phyloP scores from a whole-genome alignment of 92 coral and sea anemone genomes.

The Siderastrea siderea region DNA sequence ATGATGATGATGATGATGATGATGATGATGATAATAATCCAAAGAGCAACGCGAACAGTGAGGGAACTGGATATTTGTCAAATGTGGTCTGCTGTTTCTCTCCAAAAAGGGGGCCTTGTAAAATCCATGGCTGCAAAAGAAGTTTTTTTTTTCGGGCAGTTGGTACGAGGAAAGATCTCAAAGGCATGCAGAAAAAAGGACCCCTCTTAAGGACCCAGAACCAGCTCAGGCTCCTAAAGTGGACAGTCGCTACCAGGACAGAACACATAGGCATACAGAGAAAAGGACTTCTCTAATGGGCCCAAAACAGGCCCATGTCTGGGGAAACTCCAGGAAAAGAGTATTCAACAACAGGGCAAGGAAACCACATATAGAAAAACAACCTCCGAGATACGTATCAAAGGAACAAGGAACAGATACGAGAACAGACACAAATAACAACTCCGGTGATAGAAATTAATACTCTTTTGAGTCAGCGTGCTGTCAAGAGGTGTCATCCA shows the following conservation, averaged over 20 bases:
- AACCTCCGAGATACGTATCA: neutral
- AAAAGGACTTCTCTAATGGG: neutral
- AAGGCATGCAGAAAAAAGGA: too few relatives aligned
- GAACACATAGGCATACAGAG: slow-evolving; percentile 3
- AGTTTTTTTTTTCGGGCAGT: slow-evolving; percentile 13
- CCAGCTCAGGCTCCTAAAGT: too few relatives aligned
- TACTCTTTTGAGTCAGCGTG: neutral
- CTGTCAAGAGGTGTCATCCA: too few relatives aligned
- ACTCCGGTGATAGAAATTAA: neutral
- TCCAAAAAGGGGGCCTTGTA: slow-evolving; percentile 47
- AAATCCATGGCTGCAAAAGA: slow-evolving; percentile 43
- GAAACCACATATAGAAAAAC: neutral
- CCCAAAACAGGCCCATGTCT: neutral
- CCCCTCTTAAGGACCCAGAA: too few relatives aligned
- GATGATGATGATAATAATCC: too few relatives aligned
- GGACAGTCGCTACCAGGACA: neutral
- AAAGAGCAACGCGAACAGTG: too few relatives aligned
- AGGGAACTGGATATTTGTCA: neutral
- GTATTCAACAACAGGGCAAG: neutral
- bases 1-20: too few relatives aligned
- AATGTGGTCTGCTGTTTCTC: slow-evolving; percentile 45
- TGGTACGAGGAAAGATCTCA: neutral
- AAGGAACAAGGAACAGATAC: neutral
- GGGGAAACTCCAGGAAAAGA: slow-evolving; percentile 12
- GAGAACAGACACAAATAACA: slow-evolving; percentile 23